A percentile compares a stretch with the other conserved stretches of the same genome.
These are phyloP conservation scores for Pachypsylla venusta DNA, from an alignment of 1,140 invertebrate species.

Conservation along the genomic window DNA sequence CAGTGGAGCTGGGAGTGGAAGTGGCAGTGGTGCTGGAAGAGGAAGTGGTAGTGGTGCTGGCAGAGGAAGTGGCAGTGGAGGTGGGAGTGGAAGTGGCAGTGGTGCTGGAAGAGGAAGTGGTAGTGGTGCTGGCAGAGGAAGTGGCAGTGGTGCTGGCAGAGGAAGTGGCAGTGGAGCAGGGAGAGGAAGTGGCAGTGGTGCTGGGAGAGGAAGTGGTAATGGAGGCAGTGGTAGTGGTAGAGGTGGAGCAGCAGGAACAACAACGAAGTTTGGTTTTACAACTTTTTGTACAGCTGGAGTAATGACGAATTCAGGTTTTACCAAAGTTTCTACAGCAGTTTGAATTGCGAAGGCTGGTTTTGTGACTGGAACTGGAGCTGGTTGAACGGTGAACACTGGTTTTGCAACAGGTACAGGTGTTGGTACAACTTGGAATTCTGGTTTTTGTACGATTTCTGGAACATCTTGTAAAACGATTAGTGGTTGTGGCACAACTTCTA, in stretches of 20 bases:
- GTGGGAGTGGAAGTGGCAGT: not conserved
- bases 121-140: not conserved
- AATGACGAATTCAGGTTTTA: not conserved
- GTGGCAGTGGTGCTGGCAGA: not conserved
- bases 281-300: slow-evolving; percentile 1
- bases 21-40: not conserved
- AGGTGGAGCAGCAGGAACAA: not conserved
- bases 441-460: not conserved
- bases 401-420: not conserved
- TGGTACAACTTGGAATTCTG: not conserved
- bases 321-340: not conserved
- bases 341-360: not conserved
- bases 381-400: not conserved
- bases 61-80: not conserved
- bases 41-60: not conserved
- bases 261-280: slow-evolving; percentile 7
- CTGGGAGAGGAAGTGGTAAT: not conserved
- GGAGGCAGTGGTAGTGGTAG: not conserved
- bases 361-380: not conserved
- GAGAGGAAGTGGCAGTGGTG: not conserved
- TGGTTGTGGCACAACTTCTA: not conserved
- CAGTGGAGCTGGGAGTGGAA: not conserved
- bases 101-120: not conserved
- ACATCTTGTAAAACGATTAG: not conserved
- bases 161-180: not conserved